These are phyloP conservation scores for Potamilus streckersoni DNA, from an alignment of 1,140 invertebrate species.

Conservation along the genomic window DNA sequence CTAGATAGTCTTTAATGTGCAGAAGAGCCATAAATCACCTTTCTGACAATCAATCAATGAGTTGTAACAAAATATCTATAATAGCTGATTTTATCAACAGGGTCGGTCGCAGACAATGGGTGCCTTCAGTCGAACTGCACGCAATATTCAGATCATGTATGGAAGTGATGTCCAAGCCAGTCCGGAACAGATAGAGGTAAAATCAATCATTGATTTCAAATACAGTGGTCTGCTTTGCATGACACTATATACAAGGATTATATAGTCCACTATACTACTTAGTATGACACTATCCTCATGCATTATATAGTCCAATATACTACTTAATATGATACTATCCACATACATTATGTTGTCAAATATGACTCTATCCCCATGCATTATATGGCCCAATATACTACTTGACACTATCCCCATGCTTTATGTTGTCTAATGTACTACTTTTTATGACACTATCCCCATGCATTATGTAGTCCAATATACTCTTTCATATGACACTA, in stretches of 20 bases:
- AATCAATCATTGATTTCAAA: background rate
- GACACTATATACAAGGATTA: background rate
- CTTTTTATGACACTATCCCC: too few species aligned
- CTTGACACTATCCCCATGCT: too few species aligned
- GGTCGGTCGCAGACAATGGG: conserved; percentile 84
- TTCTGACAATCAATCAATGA: too few species aligned
- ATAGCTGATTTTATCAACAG: conserved; percentile 49
- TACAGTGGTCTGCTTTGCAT: background rate
- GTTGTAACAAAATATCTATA: too few species aligned
- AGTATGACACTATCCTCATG: background rate
- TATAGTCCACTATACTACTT: background rate
- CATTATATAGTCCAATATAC: background rate
- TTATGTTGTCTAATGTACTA: too few species aligned
- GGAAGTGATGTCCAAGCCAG: conserved; percentile 73
- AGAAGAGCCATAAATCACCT: too few species aligned
- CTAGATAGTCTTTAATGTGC: too few species aligned
- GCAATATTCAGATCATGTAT: conserved; percentile 82
- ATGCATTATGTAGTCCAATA: too few species aligned
- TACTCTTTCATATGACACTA: too few species aligned
- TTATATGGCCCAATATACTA: too few species aligned
- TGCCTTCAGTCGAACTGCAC: conserved; percentile 84
- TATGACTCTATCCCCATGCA: too few species aligned
- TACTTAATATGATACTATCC: background rate
- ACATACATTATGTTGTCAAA: too few species aligned
- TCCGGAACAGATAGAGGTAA: conserved; percentile 59